Evolutionary conservation across 2,113 vertebrate species (phyloP).

Genomic region (Siniperca chuatsi): DNA sequence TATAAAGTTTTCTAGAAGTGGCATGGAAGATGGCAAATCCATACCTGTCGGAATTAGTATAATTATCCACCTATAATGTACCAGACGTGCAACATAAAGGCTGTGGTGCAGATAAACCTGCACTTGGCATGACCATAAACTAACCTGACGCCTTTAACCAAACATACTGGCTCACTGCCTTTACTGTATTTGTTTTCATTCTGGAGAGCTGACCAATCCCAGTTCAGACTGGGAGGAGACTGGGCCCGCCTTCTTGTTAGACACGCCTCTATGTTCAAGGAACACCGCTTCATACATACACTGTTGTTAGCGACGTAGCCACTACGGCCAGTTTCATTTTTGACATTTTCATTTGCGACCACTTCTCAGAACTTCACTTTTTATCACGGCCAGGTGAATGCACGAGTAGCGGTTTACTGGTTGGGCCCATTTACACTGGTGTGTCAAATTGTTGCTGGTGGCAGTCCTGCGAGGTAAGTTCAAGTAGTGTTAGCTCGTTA

Average conservation of each 20-base stretch:
- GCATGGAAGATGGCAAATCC: neutral
- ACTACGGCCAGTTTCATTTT: constrained; percentile 52
- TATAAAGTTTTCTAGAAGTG: neutral
- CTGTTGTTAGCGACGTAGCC: constrained; percentile 82
- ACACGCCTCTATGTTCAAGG: constrained; percentile 79
- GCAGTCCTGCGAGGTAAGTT: constrained; percentile 78
- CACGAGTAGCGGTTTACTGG: constrained; percentile 16
- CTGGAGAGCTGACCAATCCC: constrained; percentile 67
- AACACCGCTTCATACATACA: constrained; percentile 80
- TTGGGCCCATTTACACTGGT: constrained; percentile 13
- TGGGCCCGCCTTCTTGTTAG: constrained; percentile 56
- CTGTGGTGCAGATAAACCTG: constrained; percentile 18
- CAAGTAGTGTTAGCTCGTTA: constrained; percentile 67
- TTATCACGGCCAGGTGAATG: constrained; percentile 21
- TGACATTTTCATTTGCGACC: constrained; percentile 57
- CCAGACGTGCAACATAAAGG: neutral
- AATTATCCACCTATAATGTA: neutral
- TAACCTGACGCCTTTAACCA: constrained; percentile 32
- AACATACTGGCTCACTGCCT: constrained; percentile 19
- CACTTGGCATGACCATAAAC: constrained; percentile 13
- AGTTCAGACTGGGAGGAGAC: constrained; percentile 55
- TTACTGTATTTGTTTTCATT: constrained; percentile 78
- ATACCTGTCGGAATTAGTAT: neutral
- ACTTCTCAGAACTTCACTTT: constrained; percentile 43
- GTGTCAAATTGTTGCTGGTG: constrained; percentile 65